Base-by-base conservation (phyloP, 2,113 vertebrate genomes). In the Spermophilus dauricus region DNA sequence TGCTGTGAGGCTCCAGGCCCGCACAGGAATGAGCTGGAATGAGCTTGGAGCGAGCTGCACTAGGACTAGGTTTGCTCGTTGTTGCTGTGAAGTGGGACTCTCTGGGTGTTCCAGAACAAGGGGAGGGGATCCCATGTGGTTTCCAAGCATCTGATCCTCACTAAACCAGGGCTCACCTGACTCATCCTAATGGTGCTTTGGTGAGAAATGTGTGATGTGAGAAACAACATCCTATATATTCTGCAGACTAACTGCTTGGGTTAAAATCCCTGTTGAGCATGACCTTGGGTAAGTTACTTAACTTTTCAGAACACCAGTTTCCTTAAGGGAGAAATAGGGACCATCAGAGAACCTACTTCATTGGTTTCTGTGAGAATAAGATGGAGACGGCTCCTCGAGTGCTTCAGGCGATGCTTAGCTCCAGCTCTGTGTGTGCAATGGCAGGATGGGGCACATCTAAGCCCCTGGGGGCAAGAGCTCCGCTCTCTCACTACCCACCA, bases 51-150 rank as follows among this genome's bases (percentile, higher is more conserved):
- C 12, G 4, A 53, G 45, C 8, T 4, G 56, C 26, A 8, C 18
- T 32, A 28, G 53, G 30, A 28, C 45, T 17, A 48, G 30, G n/a
- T 48, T 28, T 34, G 26, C 34, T 48, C 9, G 5, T 12, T 10
- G 11, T 13, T 22, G 34, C 8, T 2, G 0, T 10, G 34, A 34
- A 7, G 69, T 2, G 5, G 6, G 10, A 42, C 2, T 26, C 70
- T 77, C 37, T 76, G 8, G 45, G 67, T 8, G 3, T 34, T n/a
- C 18, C 5, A 3, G 28, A 22, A 5, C 34, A 42, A 18, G 61
- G 69, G 34, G 37, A 22, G 32, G 48, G 39, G 10, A 58, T 8
- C 0, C 0, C 4, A 51, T 48, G 6, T 28, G 14, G 32, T 65
- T 82, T 42, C 34, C 34, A 32, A 45, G 30, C 94, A 58, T 1